Evolutionary conservation across 2,888 invertebrate genomes (phyloP).

Genomic region (Lochmaea crataegi): DNA sequence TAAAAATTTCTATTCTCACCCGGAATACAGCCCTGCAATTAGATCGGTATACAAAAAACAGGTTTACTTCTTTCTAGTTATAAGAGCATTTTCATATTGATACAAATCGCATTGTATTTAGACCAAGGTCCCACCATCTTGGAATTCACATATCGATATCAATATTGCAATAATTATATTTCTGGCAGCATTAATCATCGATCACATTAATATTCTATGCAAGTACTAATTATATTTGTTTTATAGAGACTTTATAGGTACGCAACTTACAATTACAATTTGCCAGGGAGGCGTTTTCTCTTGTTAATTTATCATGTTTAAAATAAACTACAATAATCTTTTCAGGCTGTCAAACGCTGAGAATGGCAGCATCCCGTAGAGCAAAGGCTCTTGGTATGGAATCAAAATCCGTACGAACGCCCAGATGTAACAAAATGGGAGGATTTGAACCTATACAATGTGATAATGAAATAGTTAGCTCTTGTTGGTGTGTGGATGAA

Average conservation of each 20-base stretch:
- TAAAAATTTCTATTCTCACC: too few relatives aligned
- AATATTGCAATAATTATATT: slow-evolving; percentile 1
- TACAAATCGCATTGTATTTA: background rate
- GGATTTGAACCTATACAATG: slow-evolving; percentile 86
- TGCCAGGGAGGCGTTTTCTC: too few relatives aligned
- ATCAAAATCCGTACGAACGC: slow-evolving; percentile 69
- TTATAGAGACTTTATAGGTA: too few relatives aligned
- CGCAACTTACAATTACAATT: too few relatives aligned
- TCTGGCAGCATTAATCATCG: slow-evolving; percentile 5
- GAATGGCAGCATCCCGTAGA: slow-evolving; percentile 72
- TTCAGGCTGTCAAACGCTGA: slow-evolving; percentile 75
- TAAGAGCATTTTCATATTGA: background rate
- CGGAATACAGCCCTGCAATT: too few relatives aligned
- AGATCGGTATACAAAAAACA: too few relatives aligned
- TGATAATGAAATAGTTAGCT: slow-evolving; percentile 76
- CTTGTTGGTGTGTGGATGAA: slow-evolving; percentile 88
- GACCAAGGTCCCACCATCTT: slow-evolving; percentile 1
- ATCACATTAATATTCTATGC: background rate
- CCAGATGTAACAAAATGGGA: slow-evolving; percentile 77
- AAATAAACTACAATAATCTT: slow-evolving; percentile 16
- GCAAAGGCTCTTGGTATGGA: slow-evolving; percentile 70
- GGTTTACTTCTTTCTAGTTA: too few relatives aligned
- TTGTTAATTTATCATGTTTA: too few relatives aligned
- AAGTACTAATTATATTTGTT: background rate
- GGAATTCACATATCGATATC: slow-evolving; percentile 11